Conservation (phyloP, 2,888 invertebrate genomes). For the Drosophila robusta region DNA sequence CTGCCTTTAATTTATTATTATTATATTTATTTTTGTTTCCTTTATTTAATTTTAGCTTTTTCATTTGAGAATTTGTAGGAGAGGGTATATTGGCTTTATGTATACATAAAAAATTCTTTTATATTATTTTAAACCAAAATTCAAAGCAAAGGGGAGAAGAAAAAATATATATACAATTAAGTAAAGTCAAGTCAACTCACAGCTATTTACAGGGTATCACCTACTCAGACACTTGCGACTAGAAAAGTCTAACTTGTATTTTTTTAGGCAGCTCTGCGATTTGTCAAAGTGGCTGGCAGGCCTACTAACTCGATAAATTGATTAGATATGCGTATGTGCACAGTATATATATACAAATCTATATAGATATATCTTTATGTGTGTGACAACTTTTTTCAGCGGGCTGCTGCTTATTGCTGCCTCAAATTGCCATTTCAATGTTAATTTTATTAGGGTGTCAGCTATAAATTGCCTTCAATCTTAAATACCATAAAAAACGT, state of each 20-base stretch:
- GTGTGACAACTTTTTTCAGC: slow-evolving; percentile 42
- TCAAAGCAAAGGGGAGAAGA: too few relatives aligned
- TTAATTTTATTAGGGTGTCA: slow-evolving; percentile 83
- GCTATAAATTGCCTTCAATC: slow-evolving; percentile 83
- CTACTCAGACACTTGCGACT: background rate
- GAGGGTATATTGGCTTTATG: too few relatives aligned
- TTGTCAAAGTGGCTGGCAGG: slow-evolving; percentile 70
- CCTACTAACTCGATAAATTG: slow-evolving; percentile 80
- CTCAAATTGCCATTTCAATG: slow-evolving; percentile 82
- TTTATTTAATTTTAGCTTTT: slow-evolving; percentile 16
- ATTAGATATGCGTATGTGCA: slow-evolving; percentile 70
- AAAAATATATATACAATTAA: too few relatives aligned
- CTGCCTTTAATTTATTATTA: slow-evolving; percentile 31
- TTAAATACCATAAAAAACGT: slow-evolving; percentile 82
- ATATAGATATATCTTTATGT: slow-evolving; percentile 28
- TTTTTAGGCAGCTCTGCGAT: slow-evolving; percentile 61
- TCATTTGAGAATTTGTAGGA: background rate
- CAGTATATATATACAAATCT: slow-evolving; percentile 25
- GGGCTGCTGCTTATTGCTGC: slow-evolving; percentile 64
- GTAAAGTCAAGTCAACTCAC: too few relatives aligned
- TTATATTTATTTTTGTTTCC: slow-evolving; percentile 11
- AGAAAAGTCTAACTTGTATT: background rate
- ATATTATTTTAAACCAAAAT: too few relatives aligned
- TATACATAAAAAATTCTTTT: too few relatives aligned
- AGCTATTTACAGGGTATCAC: too few relatives aligned